Conservation (phyloP, 2,113 vertebrate genomes). For the Bolborhynchus lineola region DNA sequence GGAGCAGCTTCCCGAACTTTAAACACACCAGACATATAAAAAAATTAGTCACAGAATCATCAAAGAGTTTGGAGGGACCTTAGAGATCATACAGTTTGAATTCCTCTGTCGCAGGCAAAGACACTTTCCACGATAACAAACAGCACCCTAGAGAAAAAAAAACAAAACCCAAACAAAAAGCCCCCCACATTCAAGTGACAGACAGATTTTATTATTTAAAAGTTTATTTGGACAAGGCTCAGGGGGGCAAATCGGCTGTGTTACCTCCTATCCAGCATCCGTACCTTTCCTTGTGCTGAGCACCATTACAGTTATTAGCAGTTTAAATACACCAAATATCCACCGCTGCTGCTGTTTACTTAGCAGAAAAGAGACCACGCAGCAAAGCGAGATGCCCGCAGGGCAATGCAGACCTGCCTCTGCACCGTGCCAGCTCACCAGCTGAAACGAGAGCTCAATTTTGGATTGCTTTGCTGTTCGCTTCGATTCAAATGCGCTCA, state of each 20-base stretch:
- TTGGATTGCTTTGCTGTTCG: fast-evolving
- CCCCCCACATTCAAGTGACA: fast-evolving
- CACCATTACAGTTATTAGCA: too few relatives aligned
- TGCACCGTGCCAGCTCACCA: fast-evolving
- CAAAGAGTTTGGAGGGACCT: not conserved
- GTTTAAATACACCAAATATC: fast-evolving
- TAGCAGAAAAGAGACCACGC: fast-evolving
- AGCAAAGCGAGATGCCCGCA: fast-evolving
- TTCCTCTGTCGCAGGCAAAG: too few relatives aligned
- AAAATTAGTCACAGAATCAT: not conserved
- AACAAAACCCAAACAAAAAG: too few relatives aligned
- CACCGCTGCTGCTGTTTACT: fast-evolving
- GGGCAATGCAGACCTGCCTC: fast-evolving
- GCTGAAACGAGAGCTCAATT: fast-evolving
- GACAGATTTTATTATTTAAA: fast-evolving
- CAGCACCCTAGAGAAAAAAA: not conserved
- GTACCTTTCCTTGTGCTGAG: fast-evolving
- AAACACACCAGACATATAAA: fast-evolving
- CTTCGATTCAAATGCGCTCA: fast-evolving
- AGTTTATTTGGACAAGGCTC: fast-evolving
- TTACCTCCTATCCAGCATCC: fast-evolving
- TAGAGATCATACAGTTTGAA: not conserved
- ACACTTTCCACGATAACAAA: not conserved
- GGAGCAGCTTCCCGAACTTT: fast-evolving
- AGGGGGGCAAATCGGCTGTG: fast-evolving